Base-by-base conservation (phyloP, 92 coral and sea anemone genomes). In the Palythoa heliodiscus region DNA sequence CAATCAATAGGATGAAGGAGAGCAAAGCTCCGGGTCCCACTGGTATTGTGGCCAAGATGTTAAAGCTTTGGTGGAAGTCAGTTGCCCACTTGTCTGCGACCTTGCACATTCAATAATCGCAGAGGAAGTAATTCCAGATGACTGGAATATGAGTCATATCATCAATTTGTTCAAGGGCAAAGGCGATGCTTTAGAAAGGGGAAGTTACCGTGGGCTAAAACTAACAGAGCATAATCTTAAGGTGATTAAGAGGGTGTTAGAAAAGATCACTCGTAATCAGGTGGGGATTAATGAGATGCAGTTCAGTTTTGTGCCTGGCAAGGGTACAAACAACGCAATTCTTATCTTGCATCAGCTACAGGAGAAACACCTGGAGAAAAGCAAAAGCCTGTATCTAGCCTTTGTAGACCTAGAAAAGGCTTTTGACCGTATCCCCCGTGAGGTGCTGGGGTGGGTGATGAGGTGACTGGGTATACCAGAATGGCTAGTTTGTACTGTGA, bases 41-140 rank as follows among this genome's bases (percentile, higher is more conserved):
- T 71, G 87, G 81, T 35, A 79, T 87, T 48, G 90, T 87, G 38
- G 81, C 90, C 20, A 82, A 87, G 81, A 87, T 80, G 87, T 35
- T 80, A 38, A 80, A 87, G 90, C 81, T n/a, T 78, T 82, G 19
- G 86, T 43, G 7, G 82, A 87, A 35, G 71, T 54, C 47, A 54
- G 70, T 57, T 71, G 67, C 80, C 72, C 55, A n/a, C 77, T 79
- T 25, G 29, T 86, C 17, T 50, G 67, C 16, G 69, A 86, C 11
- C 35, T 87, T 68, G 80, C 73, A 12, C 35, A 70, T 39, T 58
- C 79, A n/a, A 78, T 81, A 20, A 82, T 79, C 37, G 20, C 67
- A 24, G 78, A 87, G 53, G 83, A 24, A 54, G 37, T 63, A 52
- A 50, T 80, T 25, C 86, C 86, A 70, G 70, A 19, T 38, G 89